Percentiles rank a stretch among this genome's conserved stretches.
These are phyloP conservation scores for Hepsetus odoe DNA, from an alignment of 2,113 vertebrate species.

Conservation along the genomic window DNA sequence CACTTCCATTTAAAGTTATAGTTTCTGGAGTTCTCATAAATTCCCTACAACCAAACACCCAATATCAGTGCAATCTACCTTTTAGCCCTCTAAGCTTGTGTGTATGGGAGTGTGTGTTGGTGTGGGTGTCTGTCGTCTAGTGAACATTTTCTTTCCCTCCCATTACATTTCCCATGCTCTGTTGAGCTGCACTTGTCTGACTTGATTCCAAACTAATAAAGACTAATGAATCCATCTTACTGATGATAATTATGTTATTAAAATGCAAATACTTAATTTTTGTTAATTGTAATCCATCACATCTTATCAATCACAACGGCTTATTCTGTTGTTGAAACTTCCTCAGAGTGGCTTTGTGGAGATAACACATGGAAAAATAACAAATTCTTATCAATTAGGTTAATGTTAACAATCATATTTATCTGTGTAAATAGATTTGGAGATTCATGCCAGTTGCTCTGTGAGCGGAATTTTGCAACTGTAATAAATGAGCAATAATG, in stretches of 20 bases:
- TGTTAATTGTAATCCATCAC: constrained; percentile 90
- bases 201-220: constrained; percentile 86
- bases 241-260: constrained; percentile 94
- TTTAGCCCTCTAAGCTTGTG: not conserved
- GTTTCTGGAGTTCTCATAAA: not conserved
- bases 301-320: constrained; percentile 84
- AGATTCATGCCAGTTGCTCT: not conserved
- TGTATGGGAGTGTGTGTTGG: constrained; percentile 19
- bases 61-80: constrained; percentile 3
- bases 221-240: constrained; percentile 95
- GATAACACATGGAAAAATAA: constrained; percentile 18
- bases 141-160: constrained; percentile 51
- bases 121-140: constrained; percentile 23
- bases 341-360: constrained; percentile 34
- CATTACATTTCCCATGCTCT: constrained; percentile 73
- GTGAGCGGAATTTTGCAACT: not conserved
- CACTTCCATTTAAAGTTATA: constrained; percentile 42
- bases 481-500: constrained; percentile 1
- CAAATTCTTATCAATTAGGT: constrained; percentile 33
- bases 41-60: constrained; percentile 19
- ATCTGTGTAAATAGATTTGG: not conserved
- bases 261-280: constrained; percentile 96
- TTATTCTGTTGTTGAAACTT: constrained; percentile 65
- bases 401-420: constrained; percentile 30
- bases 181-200: constrained; percentile 75